Evolutionary conservation across 2,797 vertebrate species (phyloP).

Genomic region (Leuciscus waleckii): DNA sequence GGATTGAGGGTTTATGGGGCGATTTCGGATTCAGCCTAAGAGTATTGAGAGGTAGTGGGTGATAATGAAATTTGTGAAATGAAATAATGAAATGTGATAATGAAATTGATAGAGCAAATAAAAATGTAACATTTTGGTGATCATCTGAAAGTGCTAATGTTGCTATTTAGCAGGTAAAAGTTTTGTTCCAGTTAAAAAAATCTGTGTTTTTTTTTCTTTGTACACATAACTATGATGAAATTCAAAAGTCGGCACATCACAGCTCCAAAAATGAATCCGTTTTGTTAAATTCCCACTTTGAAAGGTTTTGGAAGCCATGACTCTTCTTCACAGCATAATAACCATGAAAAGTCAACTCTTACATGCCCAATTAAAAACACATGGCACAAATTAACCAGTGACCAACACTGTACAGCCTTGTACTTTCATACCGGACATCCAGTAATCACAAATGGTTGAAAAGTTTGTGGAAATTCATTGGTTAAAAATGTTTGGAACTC

Average conservation of each 20-base stretch:
- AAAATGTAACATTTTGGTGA: not conserved
- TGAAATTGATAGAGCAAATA: not conserved
- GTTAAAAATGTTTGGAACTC: not conserved
- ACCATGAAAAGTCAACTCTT: not conserved
- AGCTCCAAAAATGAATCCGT: not conserved
- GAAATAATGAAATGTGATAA: no score
- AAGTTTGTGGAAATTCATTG: not conserved
- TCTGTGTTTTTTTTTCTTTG: not conserved
- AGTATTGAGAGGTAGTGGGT: not conserved
- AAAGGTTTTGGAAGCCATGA: not conserved
- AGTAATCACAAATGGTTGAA: not conserved
- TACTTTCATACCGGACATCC: not conserved
- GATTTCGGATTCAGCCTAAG: no score
- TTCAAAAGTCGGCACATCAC: not conserved
- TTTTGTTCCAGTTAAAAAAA: not conserved
- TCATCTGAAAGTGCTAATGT: not conserved
- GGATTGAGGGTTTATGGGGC: no score
- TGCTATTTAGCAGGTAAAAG: not conserved
- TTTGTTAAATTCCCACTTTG: not conserved
- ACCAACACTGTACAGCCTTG: not conserved
- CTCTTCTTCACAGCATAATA: not conserved
- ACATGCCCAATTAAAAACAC: not conserved
- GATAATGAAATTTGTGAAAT: not conserved
- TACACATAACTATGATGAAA: not conserved
- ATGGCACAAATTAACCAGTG: not conserved